These are phyloP conservation scores for Herpetotheres cachinnans DNA, from an alignment of 2,113 vertebrate species.

Conservation along the genomic window DNA sequence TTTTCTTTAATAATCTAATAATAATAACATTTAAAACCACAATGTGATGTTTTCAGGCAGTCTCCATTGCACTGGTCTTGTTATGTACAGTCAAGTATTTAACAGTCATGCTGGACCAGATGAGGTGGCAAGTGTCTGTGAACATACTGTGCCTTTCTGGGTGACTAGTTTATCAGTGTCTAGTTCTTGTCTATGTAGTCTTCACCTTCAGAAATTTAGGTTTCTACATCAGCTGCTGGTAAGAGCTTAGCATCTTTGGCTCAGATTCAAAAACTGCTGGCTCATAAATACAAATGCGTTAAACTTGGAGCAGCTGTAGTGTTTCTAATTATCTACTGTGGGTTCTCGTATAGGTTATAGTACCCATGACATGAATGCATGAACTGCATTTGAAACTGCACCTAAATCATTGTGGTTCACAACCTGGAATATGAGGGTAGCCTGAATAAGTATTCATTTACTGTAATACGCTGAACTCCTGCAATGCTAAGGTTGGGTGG, in stretches of 20 bases:
- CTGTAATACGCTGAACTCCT: neutral
- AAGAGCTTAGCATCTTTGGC: neutral
- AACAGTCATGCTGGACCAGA: neutral
- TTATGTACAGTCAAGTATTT: neutral
- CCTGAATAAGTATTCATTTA: neutral
- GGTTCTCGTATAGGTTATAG: neutral
- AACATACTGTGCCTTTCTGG: neutral
- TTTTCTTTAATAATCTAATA: neutral
- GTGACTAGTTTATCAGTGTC: neutral
- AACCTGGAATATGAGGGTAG: neutral
- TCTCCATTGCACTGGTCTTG: neutral
- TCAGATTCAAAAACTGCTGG: neutral
- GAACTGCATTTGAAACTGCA: neutral
- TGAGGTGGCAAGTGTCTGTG: neutral
- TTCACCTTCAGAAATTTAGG: constrained; percentile 28
- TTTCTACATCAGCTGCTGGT: neutral
- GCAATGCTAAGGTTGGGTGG: neutral
- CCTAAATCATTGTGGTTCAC: neutral
- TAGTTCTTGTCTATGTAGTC: neutral
- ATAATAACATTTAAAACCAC: neutral
- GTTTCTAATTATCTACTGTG: neutral
- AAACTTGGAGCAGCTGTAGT: constrained; percentile 20
- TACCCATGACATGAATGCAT: neutral
- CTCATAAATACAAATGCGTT: neutral
- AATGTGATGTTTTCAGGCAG: neutral